These are phyloP conservation scores for Cirrhinus mrigala DNA, from an alignment of 2,797 vertebrate species.

Conservation along the genomic window DNA sequence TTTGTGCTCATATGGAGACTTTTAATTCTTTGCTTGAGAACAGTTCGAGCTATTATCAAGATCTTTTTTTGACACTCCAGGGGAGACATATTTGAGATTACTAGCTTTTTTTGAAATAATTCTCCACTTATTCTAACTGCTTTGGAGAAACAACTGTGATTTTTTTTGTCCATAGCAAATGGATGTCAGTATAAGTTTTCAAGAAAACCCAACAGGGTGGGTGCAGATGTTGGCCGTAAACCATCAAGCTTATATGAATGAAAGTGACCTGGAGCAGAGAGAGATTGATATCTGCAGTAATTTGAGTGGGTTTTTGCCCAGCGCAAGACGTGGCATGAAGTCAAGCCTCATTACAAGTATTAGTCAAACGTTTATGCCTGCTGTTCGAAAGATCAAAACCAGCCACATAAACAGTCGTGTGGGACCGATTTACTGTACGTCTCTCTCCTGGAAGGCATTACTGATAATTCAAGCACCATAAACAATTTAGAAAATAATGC, in stretches of 20 bases:
- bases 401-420: background rate
- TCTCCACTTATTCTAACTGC: background rate
- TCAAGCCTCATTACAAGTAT: constrained; percentile 59
- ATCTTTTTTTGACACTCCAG: background rate
- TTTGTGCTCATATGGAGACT: background rate
- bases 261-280: constrained; percentile 68
- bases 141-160: background rate
- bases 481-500: constrained; percentile 10
- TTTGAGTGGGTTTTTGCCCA: constrained; percentile 58
- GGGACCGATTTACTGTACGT: constrained; percentile 16
- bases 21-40: background rate
- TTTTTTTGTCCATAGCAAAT: background rate
- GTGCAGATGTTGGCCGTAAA: constrained; percentile 51
- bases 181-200: background rate
- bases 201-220: background rate
- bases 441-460: constrained; percentile 34
- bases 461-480: constrained; percentile 1
- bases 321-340: constrained; percentile 67
- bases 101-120: background rate
- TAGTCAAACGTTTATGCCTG: constrained; percentile 48
- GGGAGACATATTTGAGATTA: background rate
- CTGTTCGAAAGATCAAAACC: constrained; percentile 42
- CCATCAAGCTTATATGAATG: constrained; percentile 63
- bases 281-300: constrained; percentile 63
- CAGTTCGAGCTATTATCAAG: background rate